These are phyloP conservation scores for Saxidomus purpurata DNA, from an alignment of 1,140 invertebrate species.

Conservation along the genomic window DNA sequence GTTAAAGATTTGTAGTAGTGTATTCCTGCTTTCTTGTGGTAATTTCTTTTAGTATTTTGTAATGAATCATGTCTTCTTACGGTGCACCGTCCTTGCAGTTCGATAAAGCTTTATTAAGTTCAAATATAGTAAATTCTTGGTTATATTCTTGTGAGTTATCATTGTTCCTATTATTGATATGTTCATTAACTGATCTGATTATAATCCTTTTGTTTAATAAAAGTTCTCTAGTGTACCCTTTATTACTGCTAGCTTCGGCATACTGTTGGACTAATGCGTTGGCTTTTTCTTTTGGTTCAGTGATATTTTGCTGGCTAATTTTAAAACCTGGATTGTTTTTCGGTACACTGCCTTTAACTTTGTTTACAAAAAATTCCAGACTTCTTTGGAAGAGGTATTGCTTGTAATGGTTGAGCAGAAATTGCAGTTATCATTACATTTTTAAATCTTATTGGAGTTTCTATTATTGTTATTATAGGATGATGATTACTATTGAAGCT, in stretches of 20 bases:
- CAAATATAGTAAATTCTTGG: neutral
- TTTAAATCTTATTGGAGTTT: no score
- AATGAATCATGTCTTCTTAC: slow-evolving; percentile 9
- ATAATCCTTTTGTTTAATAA: neutral
- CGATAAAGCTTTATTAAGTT: neutral
- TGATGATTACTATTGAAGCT: no score
- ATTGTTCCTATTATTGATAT: no score
- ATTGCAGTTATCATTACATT: no score
- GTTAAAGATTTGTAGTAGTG: neutral
- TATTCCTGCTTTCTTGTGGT: neutral
- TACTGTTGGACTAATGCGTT: neutral
- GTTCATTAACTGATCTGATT: neutral
- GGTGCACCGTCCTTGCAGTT: slow-evolving; percentile 17
- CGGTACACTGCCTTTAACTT: no score
- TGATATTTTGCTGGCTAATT: neutral
- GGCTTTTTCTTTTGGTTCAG: neutral
- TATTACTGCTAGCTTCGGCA: neutral
- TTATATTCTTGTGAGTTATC: neutral
- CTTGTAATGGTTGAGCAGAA: no score
- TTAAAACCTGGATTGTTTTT: slow-evolving; percentile 8
- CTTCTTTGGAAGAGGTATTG: no score
- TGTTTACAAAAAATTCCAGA: no score
- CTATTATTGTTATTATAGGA: no score
- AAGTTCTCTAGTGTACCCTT: neutral
- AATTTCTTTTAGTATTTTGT: slow-evolving; percentile 9